A percentile compares a stretch with the other conserved stretches of the same genome.
These are phyloP conservation scores for Priocnemis perturbator DNA, from an alignment of 2,888 invertebrate genomes.

Conservation along the genomic window DNA sequence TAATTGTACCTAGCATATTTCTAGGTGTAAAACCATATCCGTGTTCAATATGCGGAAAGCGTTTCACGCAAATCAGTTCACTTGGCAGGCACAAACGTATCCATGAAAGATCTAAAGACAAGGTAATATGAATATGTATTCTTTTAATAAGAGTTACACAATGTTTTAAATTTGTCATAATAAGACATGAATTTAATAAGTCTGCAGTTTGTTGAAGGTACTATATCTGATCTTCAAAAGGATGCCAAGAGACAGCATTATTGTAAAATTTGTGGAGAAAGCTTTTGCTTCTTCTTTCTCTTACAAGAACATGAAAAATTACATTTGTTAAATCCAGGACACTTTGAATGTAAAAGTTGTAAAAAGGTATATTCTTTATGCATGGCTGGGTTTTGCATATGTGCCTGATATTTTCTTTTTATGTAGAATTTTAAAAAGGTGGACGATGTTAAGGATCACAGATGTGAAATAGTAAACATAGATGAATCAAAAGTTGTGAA, in stretches of 20 bases:
- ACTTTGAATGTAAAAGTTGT: constrained; percentile 51
- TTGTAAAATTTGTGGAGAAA: constrained; percentile 70
- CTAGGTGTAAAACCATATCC: constrained; percentile 71
- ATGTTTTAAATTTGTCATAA: neutral
- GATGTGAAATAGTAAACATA: constrained; percentile 33
- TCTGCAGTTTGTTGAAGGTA: constrained; percentile 38
- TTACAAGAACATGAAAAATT: constrained; percentile 65
- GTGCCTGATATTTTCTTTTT: constrained; percentile 15
- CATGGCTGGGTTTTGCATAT: constrained; percentile 10
- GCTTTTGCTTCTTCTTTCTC: constrained; percentile 65
- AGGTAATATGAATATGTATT: constrained; percentile 10
- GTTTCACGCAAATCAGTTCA: constrained; percentile 68
- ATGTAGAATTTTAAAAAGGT: constrained; percentile 48
- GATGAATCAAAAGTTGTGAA: constrained; percentile 31
- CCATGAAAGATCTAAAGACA: constrained; percentile 54
- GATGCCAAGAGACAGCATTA: constrained; percentile 63
- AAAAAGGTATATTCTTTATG: constrained; percentile 48
- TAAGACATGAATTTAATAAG: constrained; percentile 16
- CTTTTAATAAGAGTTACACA: too few relatives aligned
- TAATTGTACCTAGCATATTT: constrained; percentile 14
- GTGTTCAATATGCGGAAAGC: constrained; percentile 68
- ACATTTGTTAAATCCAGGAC: constrained; percentile 50
- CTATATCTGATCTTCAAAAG: constrained; percentile 37
- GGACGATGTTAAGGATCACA: constrained; percentile 43
- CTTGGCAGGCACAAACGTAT: constrained; percentile 65